These are phyloP conservation scores for Barbus barbus DNA, from an alignment of 2,113 vertebrate genomes.

Conservation along the genomic window DNA sequence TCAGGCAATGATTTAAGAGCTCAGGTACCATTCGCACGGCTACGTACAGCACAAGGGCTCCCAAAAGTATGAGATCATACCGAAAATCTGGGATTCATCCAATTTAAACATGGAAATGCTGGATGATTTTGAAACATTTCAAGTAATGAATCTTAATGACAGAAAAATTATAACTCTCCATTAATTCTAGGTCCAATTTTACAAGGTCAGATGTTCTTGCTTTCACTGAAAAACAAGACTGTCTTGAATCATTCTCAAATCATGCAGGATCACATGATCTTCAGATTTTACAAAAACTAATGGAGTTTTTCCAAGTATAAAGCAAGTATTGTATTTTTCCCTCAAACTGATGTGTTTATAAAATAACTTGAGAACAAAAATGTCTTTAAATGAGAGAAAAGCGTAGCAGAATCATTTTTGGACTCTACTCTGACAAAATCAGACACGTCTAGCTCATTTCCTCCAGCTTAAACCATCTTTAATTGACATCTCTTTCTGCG, in stretches of 20 bases:
- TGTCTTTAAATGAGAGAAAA: neutral
- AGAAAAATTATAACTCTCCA: neutral
- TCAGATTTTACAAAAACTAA: neutral
- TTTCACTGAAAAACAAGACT: neutral
- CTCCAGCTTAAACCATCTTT: constrained; percentile 18
- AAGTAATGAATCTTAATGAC: neutral
- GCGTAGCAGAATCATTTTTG: neutral
- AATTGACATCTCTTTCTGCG: neutral
- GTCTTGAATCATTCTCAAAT: neutral
- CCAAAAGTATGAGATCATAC: neutral
- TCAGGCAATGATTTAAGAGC: constrained; percentile 38
- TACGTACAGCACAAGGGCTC: neutral
- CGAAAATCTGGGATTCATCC: constrained; percentile 6
- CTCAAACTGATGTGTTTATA: too few species aligned
- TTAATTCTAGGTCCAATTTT: neutral
- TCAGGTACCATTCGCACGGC: constrained; percentile 11
- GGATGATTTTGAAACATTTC: neutral
- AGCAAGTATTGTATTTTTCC: too few species aligned
- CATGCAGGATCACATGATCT: neutral
- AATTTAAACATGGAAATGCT: constrained; percentile 9
- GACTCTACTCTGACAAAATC: neutral
- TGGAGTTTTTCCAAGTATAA: neutral
- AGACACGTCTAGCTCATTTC: neutral
- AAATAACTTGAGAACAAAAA: too few species aligned
- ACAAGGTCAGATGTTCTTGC: neutral